Evolutionary conservation across 2,113 vertebrate species (phyloP).

Genomic region (Dinomys branickii): DNA sequence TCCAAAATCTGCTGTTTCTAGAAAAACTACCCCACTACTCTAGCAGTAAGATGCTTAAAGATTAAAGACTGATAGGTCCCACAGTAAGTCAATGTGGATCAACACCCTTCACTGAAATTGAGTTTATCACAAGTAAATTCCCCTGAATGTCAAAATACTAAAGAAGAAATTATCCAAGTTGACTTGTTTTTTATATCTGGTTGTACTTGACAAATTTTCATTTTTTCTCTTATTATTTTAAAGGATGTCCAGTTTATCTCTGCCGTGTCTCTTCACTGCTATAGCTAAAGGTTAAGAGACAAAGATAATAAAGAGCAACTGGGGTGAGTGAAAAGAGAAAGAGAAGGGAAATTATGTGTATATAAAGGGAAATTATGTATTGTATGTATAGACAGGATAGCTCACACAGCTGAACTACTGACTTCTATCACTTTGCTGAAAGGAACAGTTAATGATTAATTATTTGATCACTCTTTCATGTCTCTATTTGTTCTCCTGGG

Average conservation of each 20-base stretch:
- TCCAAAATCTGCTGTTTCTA: not conserved
- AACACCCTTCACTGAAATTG: not conserved
- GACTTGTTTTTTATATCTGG: not conserved
- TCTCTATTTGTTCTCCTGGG: no score
- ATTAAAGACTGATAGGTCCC: not conserved
- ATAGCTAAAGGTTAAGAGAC: not conserved
- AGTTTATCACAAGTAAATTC: not conserved
- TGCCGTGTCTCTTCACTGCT: not conserved
- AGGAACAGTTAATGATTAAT: no score
- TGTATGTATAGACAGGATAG: no score
- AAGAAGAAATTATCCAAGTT: conserved; percentile 23
- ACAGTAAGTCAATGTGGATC: not conserved
- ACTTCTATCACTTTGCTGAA: no score
- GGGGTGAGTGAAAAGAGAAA: no score
- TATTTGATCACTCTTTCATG: no score
- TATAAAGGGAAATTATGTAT: no score
- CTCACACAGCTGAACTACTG: no score
- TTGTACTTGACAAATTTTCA: not conserved
- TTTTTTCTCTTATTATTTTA: not conserved
- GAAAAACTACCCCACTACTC: not conserved
- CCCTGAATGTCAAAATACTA: not conserved
- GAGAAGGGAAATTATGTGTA: no score
- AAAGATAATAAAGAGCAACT: not conserved
- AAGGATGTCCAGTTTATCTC: not conserved
- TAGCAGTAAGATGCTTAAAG: not conserved